These are phyloP conservation scores for Diachasma alloeum DNA, from an alignment of 1,140 invertebrate genomes.

Conservation along the genomic window DNA sequence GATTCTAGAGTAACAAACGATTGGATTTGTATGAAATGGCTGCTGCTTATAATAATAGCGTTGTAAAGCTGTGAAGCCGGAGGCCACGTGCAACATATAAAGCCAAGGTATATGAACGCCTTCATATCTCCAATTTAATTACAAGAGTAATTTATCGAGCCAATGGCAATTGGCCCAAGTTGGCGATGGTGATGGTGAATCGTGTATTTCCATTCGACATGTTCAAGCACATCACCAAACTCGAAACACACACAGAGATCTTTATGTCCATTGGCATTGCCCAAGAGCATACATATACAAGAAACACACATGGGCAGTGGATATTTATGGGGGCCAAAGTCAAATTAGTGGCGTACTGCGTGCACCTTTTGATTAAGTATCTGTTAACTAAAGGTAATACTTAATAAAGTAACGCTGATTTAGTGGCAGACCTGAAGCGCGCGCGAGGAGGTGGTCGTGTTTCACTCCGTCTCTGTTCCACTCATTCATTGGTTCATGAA, in stretches of 20 bases:
- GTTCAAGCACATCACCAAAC: conserved; percentile 37
- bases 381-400: conserved; percentile 68
- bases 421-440: conserved; percentile 46
- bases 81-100: neutral
- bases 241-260: neutral
- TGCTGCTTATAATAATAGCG: neutral
- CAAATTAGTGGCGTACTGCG: conserved; percentile 67
- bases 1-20: no score
- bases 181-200: conserved; percentile 22
- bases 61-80: neutral
- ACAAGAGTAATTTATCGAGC: conserved; percentile 64
- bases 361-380: conserved; percentile 67
- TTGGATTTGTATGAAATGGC: neutral
- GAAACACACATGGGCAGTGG: conserved; percentile 30
- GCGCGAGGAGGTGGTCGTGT: conserved; percentile 24
- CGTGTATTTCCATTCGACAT: conserved; percentile 51
- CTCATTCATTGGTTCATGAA: neutral
- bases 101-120: conserved; percentile 53
- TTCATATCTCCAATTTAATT: conserved; percentile 60
- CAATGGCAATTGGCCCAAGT: conserved; percentile 53
- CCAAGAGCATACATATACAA: neutral
- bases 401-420: conserved; percentile 68
- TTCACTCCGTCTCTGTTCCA: neutral
- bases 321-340: conserved; percentile 67
- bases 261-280: neutral